Evolutionary conservation across 2,113 vertebrate genomes (phyloP).

Genomic region (Gobiocypris rarus): DNA sequence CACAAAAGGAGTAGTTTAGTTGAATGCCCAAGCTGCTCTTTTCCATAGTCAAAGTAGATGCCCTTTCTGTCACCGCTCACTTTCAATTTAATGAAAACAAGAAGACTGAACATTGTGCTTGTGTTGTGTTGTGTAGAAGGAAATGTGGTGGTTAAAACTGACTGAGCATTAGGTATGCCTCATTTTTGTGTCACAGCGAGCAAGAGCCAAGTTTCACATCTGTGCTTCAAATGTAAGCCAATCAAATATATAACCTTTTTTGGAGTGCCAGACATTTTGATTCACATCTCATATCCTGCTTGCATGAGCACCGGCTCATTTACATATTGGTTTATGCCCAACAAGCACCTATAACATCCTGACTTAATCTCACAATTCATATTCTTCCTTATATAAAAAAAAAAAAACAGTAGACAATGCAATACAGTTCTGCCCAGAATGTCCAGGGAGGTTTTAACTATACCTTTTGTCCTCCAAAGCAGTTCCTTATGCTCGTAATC

Average conservation of each 20-base stretch:
- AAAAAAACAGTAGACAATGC: neutral
- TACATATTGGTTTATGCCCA: constrained; percentile 2
- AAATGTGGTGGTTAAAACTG: neutral
- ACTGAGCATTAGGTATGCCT: neutral
- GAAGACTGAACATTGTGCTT: neutral
- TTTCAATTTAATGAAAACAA: neutral
- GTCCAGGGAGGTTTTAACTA: neutral
- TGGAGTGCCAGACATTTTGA: neutral
- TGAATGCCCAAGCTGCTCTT: neutral
- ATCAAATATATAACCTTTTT: constrained; percentile 22
- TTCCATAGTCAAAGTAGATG: neutral
- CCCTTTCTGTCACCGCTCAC: neutral
- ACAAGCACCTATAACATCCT: neutral
- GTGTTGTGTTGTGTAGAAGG: neutral
- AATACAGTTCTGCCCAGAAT: neutral
- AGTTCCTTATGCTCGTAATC: constrained; percentile 11
- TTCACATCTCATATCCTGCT: neutral
- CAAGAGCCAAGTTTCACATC: constrained; percentile 21
- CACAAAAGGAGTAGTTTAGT: neutral
- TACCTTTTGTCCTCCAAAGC: constrained; percentile 22
- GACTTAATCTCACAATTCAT: neutral
- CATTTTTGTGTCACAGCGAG: neutral
- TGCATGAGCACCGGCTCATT: neutral
- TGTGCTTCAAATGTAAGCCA: constrained; percentile 21
- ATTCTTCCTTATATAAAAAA: neutral